Percentiles rank a stretch among this genome's conserved stretches.
These are phyloP conservation scores for Liodrosophila aerea DNA, from an alignment of 2,888 invertebrate species.

Conservation along the genomic window DNA sequence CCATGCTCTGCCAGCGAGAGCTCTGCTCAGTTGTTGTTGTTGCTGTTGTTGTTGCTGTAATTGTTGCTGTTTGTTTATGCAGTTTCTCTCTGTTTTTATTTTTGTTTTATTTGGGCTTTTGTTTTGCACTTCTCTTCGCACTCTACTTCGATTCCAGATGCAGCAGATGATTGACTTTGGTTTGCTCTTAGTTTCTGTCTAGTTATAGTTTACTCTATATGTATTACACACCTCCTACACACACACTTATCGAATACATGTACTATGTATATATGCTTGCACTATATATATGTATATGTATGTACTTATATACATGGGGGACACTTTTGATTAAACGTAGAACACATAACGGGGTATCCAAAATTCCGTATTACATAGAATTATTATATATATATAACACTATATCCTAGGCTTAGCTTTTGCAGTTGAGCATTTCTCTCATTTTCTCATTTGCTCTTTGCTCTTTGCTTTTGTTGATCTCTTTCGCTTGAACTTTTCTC, in stretches of 20 bases:
- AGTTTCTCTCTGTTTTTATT: conserved; percentile 1
- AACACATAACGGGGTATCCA: conserved; percentile 54
- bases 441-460: conserved; percentile 13
- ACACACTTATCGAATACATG: conserved; percentile 2
- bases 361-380: conserved; percentile 29
- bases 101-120: conserved; percentile 8
- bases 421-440: conserved; percentile 17
- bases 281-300: conserved; percentile 21
- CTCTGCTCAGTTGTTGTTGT: conserved; percentile 6
- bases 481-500: conserved; percentile 15
- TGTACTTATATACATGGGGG: not conserved
- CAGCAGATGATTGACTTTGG: conserved; percentile 34
- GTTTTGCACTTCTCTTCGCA: conserved; percentile 12
- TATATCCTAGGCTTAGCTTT: conserved; percentile 30
- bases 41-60: conserved; percentile 7
- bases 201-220: conserved; percentile 12
- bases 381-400: conserved; percentile 1
- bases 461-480: conserved; percentile 12
- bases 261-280: conserved; percentile 19
- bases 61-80: conserved; percentile 13
- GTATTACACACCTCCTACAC: not conserved
- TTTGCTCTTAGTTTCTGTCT: conserved; percentile 20
- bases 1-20: conserved; percentile 58
- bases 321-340: conserved; percentile 3
- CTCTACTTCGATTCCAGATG: conserved; percentile 39